Conservation (phyloP, 2,888 invertebrate genomes). For the Parnassius smintheus region DNA sequence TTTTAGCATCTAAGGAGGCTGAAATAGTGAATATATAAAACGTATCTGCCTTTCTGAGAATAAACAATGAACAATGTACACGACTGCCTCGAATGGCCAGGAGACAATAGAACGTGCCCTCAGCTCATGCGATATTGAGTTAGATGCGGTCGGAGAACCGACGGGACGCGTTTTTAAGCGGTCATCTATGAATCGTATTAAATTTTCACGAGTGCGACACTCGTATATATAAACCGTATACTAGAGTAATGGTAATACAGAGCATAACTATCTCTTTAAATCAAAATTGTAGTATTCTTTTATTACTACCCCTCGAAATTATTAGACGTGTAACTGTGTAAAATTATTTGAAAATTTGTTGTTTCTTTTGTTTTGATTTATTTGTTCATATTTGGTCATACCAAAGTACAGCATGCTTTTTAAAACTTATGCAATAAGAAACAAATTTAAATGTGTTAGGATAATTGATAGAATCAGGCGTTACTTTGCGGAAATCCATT, state of each 20-base stretch:
- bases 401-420: too few relatives aligned
- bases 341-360: too few relatives aligned
- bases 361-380: too few relatives aligned
- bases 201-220: constrained; percentile 18
- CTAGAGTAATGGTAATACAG: background rate
- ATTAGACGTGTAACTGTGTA: too few relatives aligned
- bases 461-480: too few relatives aligned
- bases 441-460: too few relatives aligned
- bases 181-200: constrained; percentile 20
- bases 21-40: constrained; percentile 25
- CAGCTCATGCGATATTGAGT: constrained; percentile 47
- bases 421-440: too few relatives aligned
- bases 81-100: constrained; percentile 50
- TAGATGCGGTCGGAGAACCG: constrained; percentile 41
- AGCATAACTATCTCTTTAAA: too few relatives aligned
- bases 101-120: constrained; percentile 55
- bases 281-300: too few relatives aligned
- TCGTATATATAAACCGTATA: constrained; percentile 1
- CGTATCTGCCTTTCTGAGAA: constrained; percentile 40
- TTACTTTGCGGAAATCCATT: too few relatives aligned
- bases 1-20: constrained; percentile 29
- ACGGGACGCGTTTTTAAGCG: constrained; percentile 37
- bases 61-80: constrained; percentile 71
- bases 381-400: too few relatives aligned
- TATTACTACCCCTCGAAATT: too few relatives aligned